Evolutionary conservation across 2,113 vertebrate genomes (phyloP), one percentile per base, ranked within the genome.

Genomic region (Oenanthe oenanthe): DNA sequence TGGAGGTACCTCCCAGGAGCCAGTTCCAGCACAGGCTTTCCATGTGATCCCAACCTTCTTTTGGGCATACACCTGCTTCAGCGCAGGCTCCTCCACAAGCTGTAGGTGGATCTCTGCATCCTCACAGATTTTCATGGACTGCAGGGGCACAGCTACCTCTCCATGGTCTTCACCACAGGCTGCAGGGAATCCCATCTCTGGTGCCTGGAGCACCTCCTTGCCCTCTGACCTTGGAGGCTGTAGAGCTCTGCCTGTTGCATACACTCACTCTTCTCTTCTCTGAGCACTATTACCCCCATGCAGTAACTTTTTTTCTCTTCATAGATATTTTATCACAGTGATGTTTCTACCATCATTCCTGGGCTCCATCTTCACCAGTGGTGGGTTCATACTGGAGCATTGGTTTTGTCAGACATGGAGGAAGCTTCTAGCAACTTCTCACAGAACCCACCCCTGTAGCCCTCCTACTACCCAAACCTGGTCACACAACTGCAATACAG

Each of bases 81-180:
- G 13, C 14, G 6, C 29, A 20, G 10, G 29, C n/a, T 60, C 38
- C 28, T 60, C 61, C 29, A 60, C 0, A 0, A 61, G 48, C 74
- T 62, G n/a, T 19, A 62, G 24, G 40, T n/a, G 7, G 36, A 67
- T 32, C 62, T 42, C 61, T 67, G 36, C 26, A 50, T 21, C 17
- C 20, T 4, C 20, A 14, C 6, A 58, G 43, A 58, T 22, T 18
- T 60, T 45, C 24, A 61, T 4, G 40, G 32, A 12, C 36, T 43
- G 14, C 14, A 65, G 36, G 14, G 21, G 13, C 45, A 67, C 53
- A 14, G 38, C 53, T 36, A 34, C 36, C 20, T 58, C 71, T 66
- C 61, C 32, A 42, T 4, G 31, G 34, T 34, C 51, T 50, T 50
- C 36, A 60, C n/a, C 13, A 47, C 4, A 13, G 12, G 18, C 67